Evolutionary conservation across 2,113 vertebrate genomes (phyloP).

Genomic region (Oryzias celebensis): DNA sequence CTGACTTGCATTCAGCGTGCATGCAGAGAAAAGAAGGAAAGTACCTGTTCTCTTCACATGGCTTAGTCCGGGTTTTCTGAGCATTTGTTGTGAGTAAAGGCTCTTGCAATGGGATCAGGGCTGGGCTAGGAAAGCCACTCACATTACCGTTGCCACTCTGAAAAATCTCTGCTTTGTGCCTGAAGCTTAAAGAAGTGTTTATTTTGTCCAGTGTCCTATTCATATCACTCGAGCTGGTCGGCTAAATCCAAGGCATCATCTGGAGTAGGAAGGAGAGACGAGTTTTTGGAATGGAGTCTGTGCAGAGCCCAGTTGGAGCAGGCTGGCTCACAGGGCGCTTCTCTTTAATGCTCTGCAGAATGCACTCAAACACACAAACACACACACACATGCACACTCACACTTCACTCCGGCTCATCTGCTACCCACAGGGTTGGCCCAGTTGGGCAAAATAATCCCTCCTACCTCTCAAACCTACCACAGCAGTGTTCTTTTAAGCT

Average conservation of each 20-base stretch:
- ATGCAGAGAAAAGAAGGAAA: slow-evolving; percentile 21
- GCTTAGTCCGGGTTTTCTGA: slow-evolving; percentile 54
- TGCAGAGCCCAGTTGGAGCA: slow-evolving; percentile 51
- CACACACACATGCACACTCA: slow-evolving; percentile 29
- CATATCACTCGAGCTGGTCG: slow-evolving; percentile 75
- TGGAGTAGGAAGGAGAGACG: slow-evolving; percentile 61
- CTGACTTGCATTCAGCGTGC: background rate
- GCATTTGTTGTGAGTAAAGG: slow-evolving; percentile 63
- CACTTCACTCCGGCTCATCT: slow-evolving; percentile 60
- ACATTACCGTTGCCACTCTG: slow-evolving; percentile 62
- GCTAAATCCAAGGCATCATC: slow-evolving; percentile 79
- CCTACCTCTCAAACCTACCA: slow-evolving; percentile 78
- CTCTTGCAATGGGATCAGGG: slow-evolving; percentile 68
- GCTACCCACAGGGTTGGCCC: slow-evolving; percentile 72
- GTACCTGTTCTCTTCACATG: slow-evolving; percentile 74
- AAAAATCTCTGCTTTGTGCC: slow-evolving; percentile 75
- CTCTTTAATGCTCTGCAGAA: slow-evolving; percentile 59
- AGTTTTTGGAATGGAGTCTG: slow-evolving; percentile 54
- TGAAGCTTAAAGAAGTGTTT: slow-evolving; percentile 70
- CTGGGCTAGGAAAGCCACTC: slow-evolving; percentile 57
- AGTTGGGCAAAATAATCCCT: slow-evolving; percentile 77
- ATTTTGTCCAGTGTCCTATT: slow-evolving; percentile 75
- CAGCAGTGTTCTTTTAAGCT: slow-evolving; percentile 81
- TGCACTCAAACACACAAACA: slow-evolving; percentile 38
- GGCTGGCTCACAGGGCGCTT: slow-evolving; percentile 57